A percentile compares a stretch with the other conserved stretches of the same genome.
phyloP scores from a whole-genome alignment of 1,140 invertebrate genomes.

The Pantala flavescens region DNA sequence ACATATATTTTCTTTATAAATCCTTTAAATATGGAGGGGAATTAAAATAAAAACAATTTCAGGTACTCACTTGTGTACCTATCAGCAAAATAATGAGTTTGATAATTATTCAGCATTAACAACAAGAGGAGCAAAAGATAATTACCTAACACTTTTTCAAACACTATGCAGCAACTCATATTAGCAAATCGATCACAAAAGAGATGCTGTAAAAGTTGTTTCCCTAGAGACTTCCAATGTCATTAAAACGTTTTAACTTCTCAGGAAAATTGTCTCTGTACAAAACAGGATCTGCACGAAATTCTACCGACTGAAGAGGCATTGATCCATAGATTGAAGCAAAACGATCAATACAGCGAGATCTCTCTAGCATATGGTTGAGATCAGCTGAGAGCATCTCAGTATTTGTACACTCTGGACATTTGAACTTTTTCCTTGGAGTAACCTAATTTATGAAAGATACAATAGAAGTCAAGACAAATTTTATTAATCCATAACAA shows the following conservation, averaged over 20 bases:
- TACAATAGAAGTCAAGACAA: too few relatives aligned
- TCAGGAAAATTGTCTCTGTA: constrained; percentile 82
- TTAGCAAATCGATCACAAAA: too few relatives aligned
- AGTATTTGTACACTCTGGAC: constrained; percentile 85
- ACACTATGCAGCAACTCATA: too few relatives aligned
- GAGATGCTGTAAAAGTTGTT: neutral
- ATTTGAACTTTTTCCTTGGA: constrained; percentile 96
- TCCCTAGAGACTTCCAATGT: constrained; percentile 78
- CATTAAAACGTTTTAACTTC: constrained; percentile 79
- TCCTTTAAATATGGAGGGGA: too few relatives aligned
- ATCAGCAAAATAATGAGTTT: too few relatives aligned
- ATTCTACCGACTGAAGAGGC: constrained; percentile 82
- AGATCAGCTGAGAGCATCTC: constrained; percentile 90
- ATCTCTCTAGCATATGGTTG: constrained; percentile 85
- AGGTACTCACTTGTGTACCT: too few relatives aligned
- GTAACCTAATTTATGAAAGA: constrained; percentile 52
- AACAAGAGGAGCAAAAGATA: too few relatives aligned
- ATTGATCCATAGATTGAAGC: constrained; percentile 71
- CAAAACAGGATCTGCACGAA: constrained; percentile 87
- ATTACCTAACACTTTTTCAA: too few relatives aligned
- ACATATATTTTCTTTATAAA: too few relatives aligned
- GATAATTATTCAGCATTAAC: too few relatives aligned
- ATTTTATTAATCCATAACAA: neutral
- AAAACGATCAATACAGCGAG: constrained; percentile 85
- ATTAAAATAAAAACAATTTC: too few relatives aligned